These are phyloP conservation scores for Ericerus pela DNA, from an alignment of 1,140 invertebrate genomes.

Conservation along the genomic window DNA sequence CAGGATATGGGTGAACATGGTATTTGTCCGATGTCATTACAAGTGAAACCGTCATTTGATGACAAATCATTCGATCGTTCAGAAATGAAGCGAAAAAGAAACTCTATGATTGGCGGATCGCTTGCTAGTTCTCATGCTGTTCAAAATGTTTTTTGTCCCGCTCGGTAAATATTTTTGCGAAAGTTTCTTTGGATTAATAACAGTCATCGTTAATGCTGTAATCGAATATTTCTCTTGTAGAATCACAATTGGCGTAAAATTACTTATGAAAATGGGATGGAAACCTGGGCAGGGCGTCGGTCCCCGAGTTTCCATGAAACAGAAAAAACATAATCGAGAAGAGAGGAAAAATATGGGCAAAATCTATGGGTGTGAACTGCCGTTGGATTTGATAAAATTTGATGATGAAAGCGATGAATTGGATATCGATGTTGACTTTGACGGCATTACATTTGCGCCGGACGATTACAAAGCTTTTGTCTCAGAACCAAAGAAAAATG, in stretches of 20 bases:
- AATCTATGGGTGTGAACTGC: slow-evolving; percentile 54
- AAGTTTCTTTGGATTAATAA: too few species aligned
- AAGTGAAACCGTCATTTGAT: slow-evolving; percentile 59
- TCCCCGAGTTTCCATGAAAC: slow-evolving; percentile 42
- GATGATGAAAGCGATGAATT: slow-evolving; percentile 24
- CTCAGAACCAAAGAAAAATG: slow-evolving; percentile 59
- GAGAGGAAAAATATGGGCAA: slow-evolving; percentile 33
- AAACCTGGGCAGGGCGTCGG: slow-evolving; percentile 82
- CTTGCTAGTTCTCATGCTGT: too few species aligned
- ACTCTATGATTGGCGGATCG: too few species aligned
- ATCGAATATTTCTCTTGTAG: slow-evolving; percentile 35
- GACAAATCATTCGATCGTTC: slow-evolving; percentile 15
- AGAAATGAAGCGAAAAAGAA: slow-evolving; percentile 30
- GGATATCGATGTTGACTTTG: slow-evolving; percentile 39
- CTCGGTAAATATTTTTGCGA: too few species aligned
- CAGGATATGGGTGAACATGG: slow-evolving; percentile 74
- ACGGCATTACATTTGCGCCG: slow-evolving; percentile 56
- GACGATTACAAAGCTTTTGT: slow-evolving; percentile 61
- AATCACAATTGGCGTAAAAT: slow-evolving; percentile 70
- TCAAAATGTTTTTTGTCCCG: too few species aligned
- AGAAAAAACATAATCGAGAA: slow-evolving; percentile 36
- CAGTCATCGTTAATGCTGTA: too few species aligned
- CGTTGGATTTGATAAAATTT: slow-evolving; percentile 23
- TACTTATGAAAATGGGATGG: slow-evolving; percentile 82
- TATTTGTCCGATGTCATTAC: slow-evolving; percentile 74